Conservation (phyloP, 1,140 invertebrate genomes). For the Maconellicoccus hirsutus region DNA sequence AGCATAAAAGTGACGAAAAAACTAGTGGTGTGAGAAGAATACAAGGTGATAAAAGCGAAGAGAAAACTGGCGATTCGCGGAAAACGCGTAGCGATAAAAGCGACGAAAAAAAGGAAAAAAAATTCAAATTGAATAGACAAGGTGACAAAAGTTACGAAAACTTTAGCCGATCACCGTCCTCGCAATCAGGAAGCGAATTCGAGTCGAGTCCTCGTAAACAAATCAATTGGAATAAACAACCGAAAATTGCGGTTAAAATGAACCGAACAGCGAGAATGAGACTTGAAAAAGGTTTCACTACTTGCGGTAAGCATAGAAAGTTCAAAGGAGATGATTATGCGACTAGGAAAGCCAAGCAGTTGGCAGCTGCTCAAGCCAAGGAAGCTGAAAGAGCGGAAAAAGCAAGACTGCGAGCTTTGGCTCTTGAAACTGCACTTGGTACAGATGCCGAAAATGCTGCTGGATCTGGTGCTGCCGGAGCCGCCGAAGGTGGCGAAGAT, state of each 20-base stretch:
- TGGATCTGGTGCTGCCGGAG: background rate
- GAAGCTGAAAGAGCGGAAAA: background rate
- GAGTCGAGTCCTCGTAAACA: background rate
- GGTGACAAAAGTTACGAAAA: background rate
- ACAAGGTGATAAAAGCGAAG: no score
- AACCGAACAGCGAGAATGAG: background rate
- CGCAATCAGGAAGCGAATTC: no score
- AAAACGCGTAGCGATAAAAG: no score
- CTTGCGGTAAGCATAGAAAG: slow-evolving; percentile 2
- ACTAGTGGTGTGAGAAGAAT: no score
- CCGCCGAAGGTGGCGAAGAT: no score
- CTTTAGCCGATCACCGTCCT: no score
- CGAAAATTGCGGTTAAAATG: background rate
- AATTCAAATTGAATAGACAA: background rate
- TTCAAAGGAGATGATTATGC: no score
- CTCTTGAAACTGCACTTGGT: background rate
- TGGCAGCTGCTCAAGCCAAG: background rate
- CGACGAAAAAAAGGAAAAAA: no score
- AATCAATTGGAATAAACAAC: background rate
- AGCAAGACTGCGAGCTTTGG: background rate
- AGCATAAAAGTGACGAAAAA: no score
- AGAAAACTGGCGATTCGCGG: no score
- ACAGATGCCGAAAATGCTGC: background rate
- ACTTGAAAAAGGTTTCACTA: background rate
- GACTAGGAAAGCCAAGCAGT: background rate